phyloP scores from a whole-genome alignment of 2,113 vertebrate species.

The Megalops atlanticus region DNA sequence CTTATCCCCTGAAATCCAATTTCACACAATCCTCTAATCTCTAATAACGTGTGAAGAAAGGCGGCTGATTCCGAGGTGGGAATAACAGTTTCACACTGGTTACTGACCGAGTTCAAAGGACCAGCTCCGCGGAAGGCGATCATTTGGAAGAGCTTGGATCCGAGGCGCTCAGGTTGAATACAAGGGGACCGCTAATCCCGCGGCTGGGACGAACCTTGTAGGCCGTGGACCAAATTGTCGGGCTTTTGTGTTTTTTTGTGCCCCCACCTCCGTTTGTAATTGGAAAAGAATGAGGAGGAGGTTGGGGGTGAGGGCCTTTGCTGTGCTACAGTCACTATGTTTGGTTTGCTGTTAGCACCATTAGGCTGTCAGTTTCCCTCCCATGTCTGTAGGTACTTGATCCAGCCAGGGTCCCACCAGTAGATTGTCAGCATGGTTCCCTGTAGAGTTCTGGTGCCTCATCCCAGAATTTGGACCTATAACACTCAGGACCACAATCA shows the following conservation, averaged over 20 bases:
- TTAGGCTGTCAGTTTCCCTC: not conserved
- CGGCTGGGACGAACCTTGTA: not conserved
- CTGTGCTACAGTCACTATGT: not conserved
- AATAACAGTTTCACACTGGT: constrained; percentile 47
- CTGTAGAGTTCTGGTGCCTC: not conserved
- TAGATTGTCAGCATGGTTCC: not conserved
- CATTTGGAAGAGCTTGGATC: constrained; percentile 21
- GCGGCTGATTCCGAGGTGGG: constrained; percentile 32
- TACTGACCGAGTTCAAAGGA: constrained; percentile 27
- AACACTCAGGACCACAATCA: too few species aligned
- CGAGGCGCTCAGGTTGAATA: constrained; percentile 14
- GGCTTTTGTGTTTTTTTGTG: constrained; percentile 6
- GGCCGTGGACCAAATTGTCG: not conserved
- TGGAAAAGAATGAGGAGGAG: not conserved
- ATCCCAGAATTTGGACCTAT: not conserved
- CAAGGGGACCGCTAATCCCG: not conserved
- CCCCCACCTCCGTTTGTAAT: not conserved
- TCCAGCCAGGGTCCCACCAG: not conserved
- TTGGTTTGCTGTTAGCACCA: not conserved
- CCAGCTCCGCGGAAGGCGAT: constrained; percentile 27
- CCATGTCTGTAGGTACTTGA: not conserved
- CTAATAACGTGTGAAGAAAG: constrained; percentile 45
- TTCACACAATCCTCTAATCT: constrained; percentile 40
- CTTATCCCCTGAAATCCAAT: constrained; percentile 42
- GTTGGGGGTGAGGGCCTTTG: not conserved